phyloP scores from a whole-genome alignment of 2,797 vertebrate species.

The Anguilla megastoma region DNA sequence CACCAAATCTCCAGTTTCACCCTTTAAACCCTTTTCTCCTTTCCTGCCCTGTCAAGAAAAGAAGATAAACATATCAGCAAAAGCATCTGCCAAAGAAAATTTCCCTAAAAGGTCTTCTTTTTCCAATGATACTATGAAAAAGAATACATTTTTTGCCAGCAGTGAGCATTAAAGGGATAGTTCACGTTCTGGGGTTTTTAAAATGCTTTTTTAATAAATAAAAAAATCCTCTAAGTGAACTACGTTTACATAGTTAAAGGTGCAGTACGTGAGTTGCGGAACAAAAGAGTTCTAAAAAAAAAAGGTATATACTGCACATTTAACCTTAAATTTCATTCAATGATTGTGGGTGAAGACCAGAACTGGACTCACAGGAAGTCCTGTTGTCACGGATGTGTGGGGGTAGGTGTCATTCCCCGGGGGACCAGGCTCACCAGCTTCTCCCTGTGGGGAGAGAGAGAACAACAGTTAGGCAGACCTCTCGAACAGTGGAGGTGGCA shows the following conservation, averaged over 20 bases:
- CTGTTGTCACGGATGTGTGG: background rate
- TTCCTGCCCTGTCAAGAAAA: slow-evolving; percentile 68
- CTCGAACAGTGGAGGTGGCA: background rate
- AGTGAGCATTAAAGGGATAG: too few species aligned
- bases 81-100: background rate
- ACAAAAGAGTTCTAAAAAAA: too few species aligned
- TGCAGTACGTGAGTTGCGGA: too few species aligned
- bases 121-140: background rate
- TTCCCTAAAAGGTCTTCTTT: background rate
- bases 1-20: slow-evolving; percentile 77
- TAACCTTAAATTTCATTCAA: too few species aligned
- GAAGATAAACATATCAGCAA: background rate
- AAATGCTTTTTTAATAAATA: too few species aligned
- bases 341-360: background rate
- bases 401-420: slow-evolving; percentile 61
- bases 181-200: too few species aligned
- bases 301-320: too few species aligned
- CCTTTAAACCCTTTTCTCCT: slow-evolving; percentile 76
- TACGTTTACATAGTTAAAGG: background rate
- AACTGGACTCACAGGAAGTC: slow-evolving; percentile 43
- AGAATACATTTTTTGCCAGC: too few species aligned
- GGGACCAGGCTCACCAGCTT: slow-evolving; percentile 63
- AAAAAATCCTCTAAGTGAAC: too few species aligned
- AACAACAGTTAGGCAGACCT: slow-evolving; percentile 35
- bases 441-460: slow-evolving; percentile 64